Conservation (phyloP, 2,113 vertebrate species). For the Callorhinus ursinus region DNA sequence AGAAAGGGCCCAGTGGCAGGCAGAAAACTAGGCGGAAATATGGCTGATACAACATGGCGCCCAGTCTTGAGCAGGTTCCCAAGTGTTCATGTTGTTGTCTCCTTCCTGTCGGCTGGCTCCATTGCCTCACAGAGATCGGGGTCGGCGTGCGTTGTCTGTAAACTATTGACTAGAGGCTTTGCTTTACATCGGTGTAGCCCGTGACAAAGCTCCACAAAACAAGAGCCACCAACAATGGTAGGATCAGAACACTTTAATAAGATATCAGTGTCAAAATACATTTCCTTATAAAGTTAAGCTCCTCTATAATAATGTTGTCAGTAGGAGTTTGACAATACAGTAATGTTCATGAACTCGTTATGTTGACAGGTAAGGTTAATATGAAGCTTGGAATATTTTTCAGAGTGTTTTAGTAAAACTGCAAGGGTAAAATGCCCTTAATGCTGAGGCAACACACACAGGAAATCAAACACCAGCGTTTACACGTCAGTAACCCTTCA, state of each 20-base stretch:
- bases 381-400: conserved; percentile 87
- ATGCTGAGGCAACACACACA: conserved; percentile 85
- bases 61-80: neutral
- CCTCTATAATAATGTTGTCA: conserved; percentile 92
- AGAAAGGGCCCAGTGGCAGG: neutral
- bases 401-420: conserved; percentile 88
- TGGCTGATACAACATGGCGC: rapidly evolving
- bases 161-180: conserved; percentile 83
- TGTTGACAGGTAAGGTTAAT: conserved; percentile 90
- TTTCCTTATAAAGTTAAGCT: conserved; percentile 94
- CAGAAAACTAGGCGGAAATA: neutral
- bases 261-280: conserved; percentile 99
- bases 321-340: conserved; percentile 90
- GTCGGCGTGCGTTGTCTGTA: conserved; percentile 81
- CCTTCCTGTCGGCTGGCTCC: neutral
- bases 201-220: conserved; percentile 80
- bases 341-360: conserved; percentile 89
- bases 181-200: conserved; percentile 77
- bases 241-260: conserved; percentile 98
- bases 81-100: neutral
- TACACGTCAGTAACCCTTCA: conserved; percentile 86
- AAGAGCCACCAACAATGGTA: conserved; percentile 84
- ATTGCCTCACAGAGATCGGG: conserved; percentile 74
- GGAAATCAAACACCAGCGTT: conserved; percentile 80
- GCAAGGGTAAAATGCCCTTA: conserved; percentile 87